Percentiles rank a stretch among this genome's conserved stretches.
Evolutionary conservation across 2,113 vertebrate genomes (phyloP).

Genomic region (Elephantulus edwardii): DNA sequence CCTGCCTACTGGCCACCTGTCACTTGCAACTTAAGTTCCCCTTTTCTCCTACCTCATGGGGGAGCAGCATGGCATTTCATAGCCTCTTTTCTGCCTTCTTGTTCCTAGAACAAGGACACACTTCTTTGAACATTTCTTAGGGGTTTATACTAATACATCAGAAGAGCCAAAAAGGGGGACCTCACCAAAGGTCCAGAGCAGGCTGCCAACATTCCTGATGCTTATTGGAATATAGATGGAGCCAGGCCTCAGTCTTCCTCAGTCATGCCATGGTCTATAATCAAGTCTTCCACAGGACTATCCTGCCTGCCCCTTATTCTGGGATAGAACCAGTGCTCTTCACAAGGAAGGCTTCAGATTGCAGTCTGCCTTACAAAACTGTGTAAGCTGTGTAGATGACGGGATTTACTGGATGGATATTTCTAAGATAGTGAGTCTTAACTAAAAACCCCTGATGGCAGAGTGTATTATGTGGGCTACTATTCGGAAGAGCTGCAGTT

Average conservation of each 20-base stretch:
- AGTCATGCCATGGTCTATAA: not conserved
- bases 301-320: not conserved
- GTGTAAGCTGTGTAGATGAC: not conserved
- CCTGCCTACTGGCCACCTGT: not conserved
- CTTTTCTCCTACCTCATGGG: not conserved
- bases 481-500: too few species aligned
- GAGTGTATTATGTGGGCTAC: too few species aligned
- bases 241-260: not conserved
- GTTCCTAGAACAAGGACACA: conserved; percentile 11
- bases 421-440: not conserved
- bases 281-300: not conserved
- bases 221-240: not conserved
- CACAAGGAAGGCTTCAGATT: not conserved
- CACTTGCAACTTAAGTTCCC: not conserved
- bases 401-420: not conserved
- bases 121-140: not conserved
- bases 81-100: not conserved
- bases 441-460: too few species aligned
- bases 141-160: not conserved
- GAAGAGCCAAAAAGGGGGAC: not conserved
- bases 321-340: not conserved
- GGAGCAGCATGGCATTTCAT: not conserved
- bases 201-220: not conserved
- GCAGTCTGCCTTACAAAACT: not conserved
- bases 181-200: not conserved